Evolutionary conservation across 2,888 invertebrate genomes (phyloP).

Genomic region (Therioaphis trifolii): DNA sequence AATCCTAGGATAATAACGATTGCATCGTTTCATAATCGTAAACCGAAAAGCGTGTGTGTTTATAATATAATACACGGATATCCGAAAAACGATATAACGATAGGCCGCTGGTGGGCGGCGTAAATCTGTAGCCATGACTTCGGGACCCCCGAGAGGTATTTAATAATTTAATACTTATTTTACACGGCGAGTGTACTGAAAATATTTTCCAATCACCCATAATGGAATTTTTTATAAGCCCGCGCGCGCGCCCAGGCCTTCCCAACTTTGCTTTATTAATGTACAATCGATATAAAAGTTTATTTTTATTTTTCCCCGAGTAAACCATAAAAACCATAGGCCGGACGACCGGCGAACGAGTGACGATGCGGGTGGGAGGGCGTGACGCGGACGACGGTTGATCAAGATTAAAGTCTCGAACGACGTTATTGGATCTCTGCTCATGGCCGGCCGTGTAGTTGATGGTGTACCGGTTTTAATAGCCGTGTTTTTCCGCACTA

Average conservation of each 20-base stretch:
- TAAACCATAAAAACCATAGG: constrained; percentile 33
- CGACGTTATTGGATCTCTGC: not conserved
- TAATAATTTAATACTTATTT: constrained; percentile 61
- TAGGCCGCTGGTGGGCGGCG: no score
- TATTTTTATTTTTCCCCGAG: constrained; percentile 46
- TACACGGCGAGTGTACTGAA: constrained; percentile 20
- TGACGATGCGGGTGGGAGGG: not conserved
- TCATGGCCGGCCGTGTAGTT: not conserved
- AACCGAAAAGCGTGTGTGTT: constrained; percentile 26
- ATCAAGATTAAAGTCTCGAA: constrained; percentile 35
- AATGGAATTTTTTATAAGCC: constrained; percentile 61
- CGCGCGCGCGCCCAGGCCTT: not conserved
- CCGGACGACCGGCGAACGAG: no score
- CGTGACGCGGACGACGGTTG: not conserved
- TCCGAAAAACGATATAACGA: no score
- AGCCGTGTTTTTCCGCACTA: not conserved
- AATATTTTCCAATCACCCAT: constrained; percentile 59
- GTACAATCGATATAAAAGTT: constrained; percentile 53
- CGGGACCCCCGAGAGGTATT: constrained; percentile 36
- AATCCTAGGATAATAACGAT: constrained; percentile 10
- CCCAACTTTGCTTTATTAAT: constrained; percentile 47
- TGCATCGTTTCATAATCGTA: constrained; percentile 43
- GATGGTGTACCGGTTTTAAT: not conserved
- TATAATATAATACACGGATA: not conserved
- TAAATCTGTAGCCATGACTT: constrained; percentile 34